Evolutionary conservation across 1,140 invertebrate species (phyloP), one percentile per base, ranked within the genome.

Genomic region (Heliconius congener): DNA sequence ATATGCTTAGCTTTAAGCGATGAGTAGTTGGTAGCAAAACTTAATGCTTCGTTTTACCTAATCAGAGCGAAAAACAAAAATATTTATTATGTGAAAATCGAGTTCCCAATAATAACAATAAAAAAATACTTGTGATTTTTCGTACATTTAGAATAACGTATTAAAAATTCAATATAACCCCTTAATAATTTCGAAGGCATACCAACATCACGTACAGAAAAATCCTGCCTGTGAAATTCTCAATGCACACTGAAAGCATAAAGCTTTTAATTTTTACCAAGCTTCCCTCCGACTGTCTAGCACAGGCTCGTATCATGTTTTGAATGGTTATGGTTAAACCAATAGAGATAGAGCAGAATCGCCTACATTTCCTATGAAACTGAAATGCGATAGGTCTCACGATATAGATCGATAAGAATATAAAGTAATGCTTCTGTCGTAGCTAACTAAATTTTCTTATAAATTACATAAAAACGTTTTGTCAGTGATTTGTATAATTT

Each of bases 201-300:
- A 23, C 23, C 23, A 23, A 23, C 23, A 23, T 23, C 60, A 30
- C 27, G 3, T 3, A 66, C 60, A 66, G 4, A 16, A 66, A 66
- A 30, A 30, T 27, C 3, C 11, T 66, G 60, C 3, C 60, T 66
- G 60, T 30, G 60, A 66, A 66, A 66, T 66, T 66, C 27, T 66
- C 60, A 66, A 66, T 30, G 27, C 60, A 30, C 60, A 66, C 23
- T 30, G 60, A 3, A 66, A 66, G 9, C 55, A 23, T 57, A 13
- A 30, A 66, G 60, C 27, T 66, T 30, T 30, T 30, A 66, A 66
- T 66, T 66, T 66, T 66, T 66, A 66, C 60, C 60, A 16, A 30
- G 27, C 23, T 0, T 66, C 60, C 60, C 11, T 66, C 27, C 23
- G 60, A 18, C 11, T 66, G 60, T 66, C 60, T 30, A 3, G 27